Evolutionary conservation across 2,888 invertebrate species (phyloP), one percentile per base, ranked within the genome.

Genomic region (Junonia oenone): DNA sequence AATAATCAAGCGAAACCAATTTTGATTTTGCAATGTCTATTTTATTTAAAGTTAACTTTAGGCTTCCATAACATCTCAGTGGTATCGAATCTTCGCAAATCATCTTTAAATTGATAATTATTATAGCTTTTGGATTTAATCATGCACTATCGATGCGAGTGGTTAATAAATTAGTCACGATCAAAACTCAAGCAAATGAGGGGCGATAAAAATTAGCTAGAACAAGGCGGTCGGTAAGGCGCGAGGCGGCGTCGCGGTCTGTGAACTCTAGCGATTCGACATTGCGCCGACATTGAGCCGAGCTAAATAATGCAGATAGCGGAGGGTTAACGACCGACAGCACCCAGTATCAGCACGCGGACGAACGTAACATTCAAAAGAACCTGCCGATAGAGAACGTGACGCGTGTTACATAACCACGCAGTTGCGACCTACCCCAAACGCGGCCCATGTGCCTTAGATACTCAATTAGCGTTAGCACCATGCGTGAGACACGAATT

Each of bases 261-360:
- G 72, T 84, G 87, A 86, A 87, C 88, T 81, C 81, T 75, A 73
- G 76, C 75, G 78, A 73, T 75, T 81, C 86, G 89, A 89, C 89
- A 86, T 90, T 89, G 88, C 74, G 78, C 75, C 85, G 88, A 80
- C 88, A 84, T 88, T 89, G 83, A 77, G 83, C 73, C 81, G 80
- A 76, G 83, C 86, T 79, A 83, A 88, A 87, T 85, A 84, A 85
- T 83, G 83, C 81, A 87, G 89, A 89, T 89, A 90, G 85, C 85
- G 72, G 69, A 76, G 72, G 86, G 83, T 87, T 78, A 79, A 81
- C 80, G 89, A 83, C 88, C 89, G 85, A 79, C 85, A 81, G 75
- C 81, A 79, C 83, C 83, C 84, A 87, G 86, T 87, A 86, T 85
- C 75, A 72, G 65, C 80, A 83, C 78, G 78, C 86, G 83, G 84